Evolutionary conservation across 35 echinoderm and acorn worm species (phyloP).

Genomic region (Strongylocentrotus purpuratus): DNA sequence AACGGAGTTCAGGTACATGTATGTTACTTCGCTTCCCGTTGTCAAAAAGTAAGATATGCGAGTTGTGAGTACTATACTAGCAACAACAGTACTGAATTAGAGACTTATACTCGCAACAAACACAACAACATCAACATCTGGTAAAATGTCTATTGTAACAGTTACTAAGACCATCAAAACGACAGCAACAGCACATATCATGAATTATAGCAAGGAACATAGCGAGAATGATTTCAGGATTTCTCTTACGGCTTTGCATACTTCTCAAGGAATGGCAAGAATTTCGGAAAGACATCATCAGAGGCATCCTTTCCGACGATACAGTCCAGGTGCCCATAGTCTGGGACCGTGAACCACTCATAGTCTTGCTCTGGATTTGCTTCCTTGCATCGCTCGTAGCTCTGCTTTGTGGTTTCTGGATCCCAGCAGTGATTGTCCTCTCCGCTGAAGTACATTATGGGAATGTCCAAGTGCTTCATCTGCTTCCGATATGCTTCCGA

Average conservation of each 20-base stretch:
- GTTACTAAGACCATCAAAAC: background rate
- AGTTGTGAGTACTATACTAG: background rate
- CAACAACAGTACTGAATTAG: background rate
- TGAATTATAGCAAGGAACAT: background rate
- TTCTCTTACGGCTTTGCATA: slow-evolving; percentile 37
- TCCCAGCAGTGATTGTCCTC: slow-evolving; percentile 67
- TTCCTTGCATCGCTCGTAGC: slow-evolving; percentile 58
- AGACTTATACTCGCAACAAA: background rate
- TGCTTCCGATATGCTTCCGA: slow-evolving; percentile 56
- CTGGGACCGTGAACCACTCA: slow-evolving; percentile 49
- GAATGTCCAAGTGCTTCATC: slow-evolving; percentile 74
- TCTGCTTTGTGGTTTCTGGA: slow-evolving; percentile 58
- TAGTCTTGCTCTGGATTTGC: slow-evolving; percentile 73
- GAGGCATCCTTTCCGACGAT: slow-evolving; percentile 71
- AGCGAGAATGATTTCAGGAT: background rate
- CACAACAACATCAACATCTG: background rate
- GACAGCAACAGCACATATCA: background rate
- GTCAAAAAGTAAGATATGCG: no score
- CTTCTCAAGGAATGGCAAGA: slow-evolving; percentile 72
- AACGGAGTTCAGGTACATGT: no score
- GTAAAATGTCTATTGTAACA: no score
- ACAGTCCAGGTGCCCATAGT: slow-evolving; percentile 72
- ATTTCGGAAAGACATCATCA: slow-evolving; percentile 65
- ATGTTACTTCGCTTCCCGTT: no score
- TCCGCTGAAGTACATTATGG: slow-evolving; percentile 69